Evolutionary conservation across 92 coral and sea anemone species (phyloP).

Genomic region (Palythoa grandis): DNA sequence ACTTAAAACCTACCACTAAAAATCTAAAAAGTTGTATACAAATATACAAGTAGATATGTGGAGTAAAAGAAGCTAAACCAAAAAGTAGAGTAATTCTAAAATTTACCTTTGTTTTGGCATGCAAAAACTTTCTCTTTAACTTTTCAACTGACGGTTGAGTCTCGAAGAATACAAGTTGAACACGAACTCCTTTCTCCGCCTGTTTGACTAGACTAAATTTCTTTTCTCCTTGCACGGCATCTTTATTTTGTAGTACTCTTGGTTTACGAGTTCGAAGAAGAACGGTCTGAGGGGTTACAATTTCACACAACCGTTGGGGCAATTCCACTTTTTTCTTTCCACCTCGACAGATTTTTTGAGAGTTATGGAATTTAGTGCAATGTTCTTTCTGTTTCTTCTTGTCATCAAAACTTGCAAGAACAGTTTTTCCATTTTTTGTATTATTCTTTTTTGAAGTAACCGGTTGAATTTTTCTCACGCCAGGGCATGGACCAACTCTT

Average conservation of each 20-base stretch:
- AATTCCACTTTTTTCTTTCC: slow-evolving; percentile 31
- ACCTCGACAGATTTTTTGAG: slow-evolving; percentile 4
- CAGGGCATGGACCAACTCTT: slow-evolving; percentile 78
- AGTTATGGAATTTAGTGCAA: slow-evolving; percentile 15
- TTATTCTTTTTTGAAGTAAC: slow-evolving; percentile 3
- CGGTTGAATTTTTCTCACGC: neutral
- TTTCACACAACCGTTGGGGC: slow-evolving; percentile 26
- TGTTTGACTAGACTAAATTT: slow-evolving; percentile 25
- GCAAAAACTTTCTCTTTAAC: slow-evolving; percentile 30
- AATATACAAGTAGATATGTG: no score
- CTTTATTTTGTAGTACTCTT: neutral
- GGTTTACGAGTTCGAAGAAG: slow-evolving; percentile 30
- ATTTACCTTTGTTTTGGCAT: slow-evolving; percentile 33
- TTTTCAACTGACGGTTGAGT: slow-evolving; percentile 35
- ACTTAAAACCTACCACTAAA: no score
- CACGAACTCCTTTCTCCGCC: slow-evolving; percentile 39
- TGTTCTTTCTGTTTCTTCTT: neutral
- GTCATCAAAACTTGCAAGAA: slow-evolving; percentile 1
- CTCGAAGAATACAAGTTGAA: slow-evolving; percentile 34
- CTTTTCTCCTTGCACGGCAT: neutral
- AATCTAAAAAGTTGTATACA: no score
- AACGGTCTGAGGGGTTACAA: slow-evolving; percentile 23
- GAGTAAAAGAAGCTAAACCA: no score
- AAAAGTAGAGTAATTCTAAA: neutral
- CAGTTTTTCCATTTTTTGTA: slow-evolving; percentile 20